Conservation (phyloP, 2,797 vertebrate genomes). For the Ctenopoma kingsleyae region DNA sequence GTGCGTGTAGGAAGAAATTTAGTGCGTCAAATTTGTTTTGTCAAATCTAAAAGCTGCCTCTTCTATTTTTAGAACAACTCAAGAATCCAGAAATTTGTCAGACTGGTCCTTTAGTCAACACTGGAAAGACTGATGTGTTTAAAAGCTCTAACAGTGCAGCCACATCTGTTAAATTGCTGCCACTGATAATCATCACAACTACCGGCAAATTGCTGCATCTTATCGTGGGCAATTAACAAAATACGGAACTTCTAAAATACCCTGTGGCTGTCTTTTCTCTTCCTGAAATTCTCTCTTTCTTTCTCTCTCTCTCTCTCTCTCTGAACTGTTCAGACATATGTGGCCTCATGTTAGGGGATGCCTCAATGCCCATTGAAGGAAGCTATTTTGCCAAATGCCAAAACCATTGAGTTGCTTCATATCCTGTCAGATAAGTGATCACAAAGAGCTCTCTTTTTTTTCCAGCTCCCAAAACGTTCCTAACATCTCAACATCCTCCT, state of each 20-base stretch:
- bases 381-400: conserved; percentile 86
- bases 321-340: conserved; percentile 70
- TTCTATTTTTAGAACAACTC: conserved; percentile 7
- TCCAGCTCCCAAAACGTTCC: conserved; percentile 71
- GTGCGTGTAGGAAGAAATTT: conserved; percentile 15
- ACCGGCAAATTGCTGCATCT: conserved; percentile 82
- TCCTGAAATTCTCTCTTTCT: conserved; percentile 48
- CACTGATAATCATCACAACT: conserved; percentile 84
- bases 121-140: conserved; percentile 62
- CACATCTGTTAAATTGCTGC: conserved; percentile 83
- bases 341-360: conserved; percentile 76
- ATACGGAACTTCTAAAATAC: conserved; percentile 84
- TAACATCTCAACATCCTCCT: conserved; percentile 84
- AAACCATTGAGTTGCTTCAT: conserved; percentile 84
- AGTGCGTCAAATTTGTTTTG: conserved; percentile 29
- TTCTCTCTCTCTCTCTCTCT: conserved; percentile 17
- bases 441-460: conserved; percentile 83
- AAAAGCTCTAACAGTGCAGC: conserved; percentile 58
- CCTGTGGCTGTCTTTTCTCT: conserved; percentile 76
- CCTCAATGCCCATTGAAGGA: conserved; percentile 84
- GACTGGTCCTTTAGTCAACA: conserved; percentile 48
- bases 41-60: conserved; percentile 1
- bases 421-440: conserved; percentile 87
- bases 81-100: conserved; percentile 42
- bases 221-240: conserved; percentile 83